phyloP scores from a whole-genome alignment of 2,888 invertebrate species.

The Amaurobius ferox region DNA sequence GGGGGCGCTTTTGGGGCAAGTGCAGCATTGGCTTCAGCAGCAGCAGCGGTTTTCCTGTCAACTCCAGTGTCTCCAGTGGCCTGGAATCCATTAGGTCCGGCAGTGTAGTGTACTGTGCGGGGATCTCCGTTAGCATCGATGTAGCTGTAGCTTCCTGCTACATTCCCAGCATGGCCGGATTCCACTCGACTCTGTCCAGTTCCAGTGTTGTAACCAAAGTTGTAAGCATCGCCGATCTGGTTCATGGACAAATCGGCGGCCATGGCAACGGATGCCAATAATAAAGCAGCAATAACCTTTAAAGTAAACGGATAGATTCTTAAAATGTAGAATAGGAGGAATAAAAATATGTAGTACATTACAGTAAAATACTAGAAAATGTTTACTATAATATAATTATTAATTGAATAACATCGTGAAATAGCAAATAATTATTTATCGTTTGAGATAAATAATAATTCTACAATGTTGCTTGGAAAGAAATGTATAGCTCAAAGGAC shows the following conservation, averaged over 20 bases:
- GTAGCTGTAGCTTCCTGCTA: constrained; percentile 68
- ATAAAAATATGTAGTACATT: too few species aligned
- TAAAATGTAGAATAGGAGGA: too few species aligned
- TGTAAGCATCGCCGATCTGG: constrained; percentile 41
- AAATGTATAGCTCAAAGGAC: too few species aligned
- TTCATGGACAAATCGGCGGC: constrained; percentile 56
- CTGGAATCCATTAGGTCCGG: constrained; percentile 69
- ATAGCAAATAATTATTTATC: too few species aligned
- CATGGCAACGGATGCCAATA: constrained; percentile 49
- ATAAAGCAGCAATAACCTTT: constrained; percentile 32
- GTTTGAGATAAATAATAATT: too few species aligned
- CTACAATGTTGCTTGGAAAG: too few species aligned
- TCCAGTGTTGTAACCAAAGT: constrained; percentile 59
- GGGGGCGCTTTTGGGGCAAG: constrained; percentile 53
- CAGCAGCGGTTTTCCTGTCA: constrained; percentile 71
- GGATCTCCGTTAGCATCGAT: constrained; percentile 70
- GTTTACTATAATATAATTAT: too few species aligned
- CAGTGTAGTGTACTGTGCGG: constrained; percentile 59
- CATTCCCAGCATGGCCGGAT: constrained; percentile 27
- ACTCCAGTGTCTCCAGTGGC: constrained; percentile 71
- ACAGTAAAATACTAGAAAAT: too few species aligned
- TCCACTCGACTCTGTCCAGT: constrained; percentile 51
- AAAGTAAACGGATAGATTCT: background rate
- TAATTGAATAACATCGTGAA: too few species aligned
- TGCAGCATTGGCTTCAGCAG: constrained; percentile 68